Evolutionary conservation across 2,797 vertebrate genomes (phyloP).

Genomic region (Emydoidea blandingii): DNA sequence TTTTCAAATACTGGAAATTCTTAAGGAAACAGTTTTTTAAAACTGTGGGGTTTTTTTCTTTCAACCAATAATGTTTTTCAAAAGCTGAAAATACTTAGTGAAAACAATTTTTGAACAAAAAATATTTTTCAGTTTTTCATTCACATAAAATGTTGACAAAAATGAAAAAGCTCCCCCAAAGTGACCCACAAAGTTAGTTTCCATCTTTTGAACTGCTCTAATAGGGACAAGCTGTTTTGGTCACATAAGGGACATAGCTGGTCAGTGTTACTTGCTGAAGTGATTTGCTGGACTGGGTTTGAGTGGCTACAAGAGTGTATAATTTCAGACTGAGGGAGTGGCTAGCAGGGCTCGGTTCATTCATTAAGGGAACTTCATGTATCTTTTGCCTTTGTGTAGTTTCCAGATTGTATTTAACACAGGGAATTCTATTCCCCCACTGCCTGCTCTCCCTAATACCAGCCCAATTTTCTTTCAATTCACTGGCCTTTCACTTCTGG

Average conservation of each 20-base stretch:
- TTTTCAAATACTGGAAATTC: conserved; percentile 46
- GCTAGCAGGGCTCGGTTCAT: not conserved
- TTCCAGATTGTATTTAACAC: not conserved
- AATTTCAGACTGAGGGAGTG: not conserved
- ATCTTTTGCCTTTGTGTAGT: not conserved
- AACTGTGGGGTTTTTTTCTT: not conserved
- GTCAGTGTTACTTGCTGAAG: not conserved
- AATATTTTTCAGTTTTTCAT: conserved; percentile 33
- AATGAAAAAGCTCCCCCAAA: not conserved
- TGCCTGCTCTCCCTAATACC: not conserved
- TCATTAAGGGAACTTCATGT: not conserved
- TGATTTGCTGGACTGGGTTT: not conserved
- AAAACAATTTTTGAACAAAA: not conserved
- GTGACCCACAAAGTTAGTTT: not conserved
- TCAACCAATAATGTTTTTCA: not conserved
- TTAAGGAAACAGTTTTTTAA: not conserved
- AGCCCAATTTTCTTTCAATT: not conserved
- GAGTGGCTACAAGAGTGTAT: not conserved
- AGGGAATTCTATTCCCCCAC: not conserved
- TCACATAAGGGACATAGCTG: not conserved
- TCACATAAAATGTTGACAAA: not conserved
- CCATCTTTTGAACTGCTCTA: not conserved
- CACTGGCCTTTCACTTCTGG: not conserved
- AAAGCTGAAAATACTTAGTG: not conserved
- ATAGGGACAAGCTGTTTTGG: not conserved